Conservation (phyloP, 2,888 invertebrate species). For the Drosophila histrio region DNA sequence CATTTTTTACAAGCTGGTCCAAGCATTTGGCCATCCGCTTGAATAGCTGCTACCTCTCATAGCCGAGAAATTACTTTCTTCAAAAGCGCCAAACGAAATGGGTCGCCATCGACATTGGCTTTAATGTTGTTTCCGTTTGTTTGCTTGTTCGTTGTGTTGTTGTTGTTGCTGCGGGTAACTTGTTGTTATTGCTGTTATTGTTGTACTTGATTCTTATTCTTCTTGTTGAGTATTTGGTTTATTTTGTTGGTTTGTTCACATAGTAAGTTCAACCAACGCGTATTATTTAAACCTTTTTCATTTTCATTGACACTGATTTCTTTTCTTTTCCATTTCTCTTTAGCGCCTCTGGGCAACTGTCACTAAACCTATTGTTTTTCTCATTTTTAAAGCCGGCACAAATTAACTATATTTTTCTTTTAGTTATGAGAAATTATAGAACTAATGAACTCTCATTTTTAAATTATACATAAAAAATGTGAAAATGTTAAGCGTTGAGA, state of each 20-base stretch:
- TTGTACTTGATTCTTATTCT: constrained; percentile 39
- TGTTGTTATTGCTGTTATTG: constrained; percentile 43
- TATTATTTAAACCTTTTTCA: constrained; percentile 59
- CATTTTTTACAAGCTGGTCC: constrained; percentile 39
- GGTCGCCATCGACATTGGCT: constrained; percentile 59
- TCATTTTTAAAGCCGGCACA: background rate
- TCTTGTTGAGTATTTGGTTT: constrained; percentile 20
- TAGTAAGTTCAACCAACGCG: constrained; percentile 47
- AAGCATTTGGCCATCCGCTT: constrained; percentile 46
- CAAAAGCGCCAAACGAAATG: constrained; percentile 62
- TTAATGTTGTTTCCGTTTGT: constrained; percentile 49
- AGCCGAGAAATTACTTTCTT: constrained; percentile 71
- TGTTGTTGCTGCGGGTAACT: constrained; percentile 18
- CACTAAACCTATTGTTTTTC: too few species aligned
- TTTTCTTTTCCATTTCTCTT: constrained; percentile 57
- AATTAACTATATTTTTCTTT: background rate
- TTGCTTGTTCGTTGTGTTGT: constrained; percentile 17
- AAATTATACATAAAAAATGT: too few species aligned
- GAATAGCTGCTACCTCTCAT: constrained; percentile 37
- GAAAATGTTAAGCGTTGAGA: background rate
- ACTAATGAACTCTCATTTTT: background rate
- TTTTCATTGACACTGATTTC: constrained; percentile 74
- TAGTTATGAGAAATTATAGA: background rate
- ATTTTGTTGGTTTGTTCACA: constrained; percentile 50
- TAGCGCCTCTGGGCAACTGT: constrained; percentile 34